Conservation (phyloP, 2,888 invertebrate species). For the Orthonychiurus folsomi region DNA sequence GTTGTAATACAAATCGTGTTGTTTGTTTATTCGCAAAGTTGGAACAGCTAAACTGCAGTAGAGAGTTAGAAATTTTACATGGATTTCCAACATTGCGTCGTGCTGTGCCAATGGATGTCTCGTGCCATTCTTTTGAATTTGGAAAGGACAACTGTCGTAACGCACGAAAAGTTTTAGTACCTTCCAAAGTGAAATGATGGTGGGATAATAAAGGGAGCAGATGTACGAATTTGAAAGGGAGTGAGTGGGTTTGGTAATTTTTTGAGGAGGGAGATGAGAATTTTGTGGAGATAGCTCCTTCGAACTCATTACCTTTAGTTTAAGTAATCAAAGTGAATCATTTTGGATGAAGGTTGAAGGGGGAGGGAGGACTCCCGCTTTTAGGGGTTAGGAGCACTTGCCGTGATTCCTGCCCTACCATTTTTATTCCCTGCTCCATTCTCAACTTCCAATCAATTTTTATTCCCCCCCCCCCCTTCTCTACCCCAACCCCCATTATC, state of each 20-base stretch:
- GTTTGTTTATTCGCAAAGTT: too few species aligned
- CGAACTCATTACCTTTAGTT: not conserved
- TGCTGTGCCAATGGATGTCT: too few species aligned
- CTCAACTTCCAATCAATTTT: too few species aligned
- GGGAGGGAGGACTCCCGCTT: constrained; percentile 1
- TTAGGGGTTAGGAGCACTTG: not conserved
- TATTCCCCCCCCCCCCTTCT: too few species aligned
- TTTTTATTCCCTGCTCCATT: not conserved
- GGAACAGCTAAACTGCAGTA: too few species aligned
- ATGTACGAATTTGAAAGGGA: constrained; percentile 1
- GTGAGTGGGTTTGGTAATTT: too few species aligned
- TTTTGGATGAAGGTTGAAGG: not conserved
- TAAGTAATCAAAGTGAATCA: not conserved
- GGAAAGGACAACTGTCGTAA: not conserved
- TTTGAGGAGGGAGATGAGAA: not conserved
- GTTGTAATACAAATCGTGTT: too few species aligned
- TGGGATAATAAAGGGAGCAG: not conserved
- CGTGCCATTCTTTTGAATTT: not conserved
- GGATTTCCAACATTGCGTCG: too few species aligned
- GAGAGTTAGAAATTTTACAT: too few species aligned
- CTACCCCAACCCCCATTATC: too few species aligned
- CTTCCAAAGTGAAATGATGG: not conserved
- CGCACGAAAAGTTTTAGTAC: not conserved
- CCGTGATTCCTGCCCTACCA: constrained; percentile 1
- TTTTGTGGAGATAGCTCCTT: not conserved